Evolutionary conservation across 1,140 invertebrate genomes (phyloP).

Genomic region (Bombus cullumanus): DNA sequence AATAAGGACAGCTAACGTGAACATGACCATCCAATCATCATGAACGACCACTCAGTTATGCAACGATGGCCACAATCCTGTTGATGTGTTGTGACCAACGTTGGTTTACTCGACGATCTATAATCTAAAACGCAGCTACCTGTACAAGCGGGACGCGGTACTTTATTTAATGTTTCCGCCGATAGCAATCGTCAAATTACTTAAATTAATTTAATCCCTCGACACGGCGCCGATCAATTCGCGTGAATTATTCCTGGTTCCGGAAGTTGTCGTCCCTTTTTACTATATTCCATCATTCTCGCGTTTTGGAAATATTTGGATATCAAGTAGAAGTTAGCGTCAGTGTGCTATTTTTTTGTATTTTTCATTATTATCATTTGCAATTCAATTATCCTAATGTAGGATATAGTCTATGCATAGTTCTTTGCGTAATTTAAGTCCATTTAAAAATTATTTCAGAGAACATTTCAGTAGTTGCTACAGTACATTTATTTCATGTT

Average conservation of each 20-base stretch:
- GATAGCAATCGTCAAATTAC: slow-evolving; percentile 73
- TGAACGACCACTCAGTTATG: slow-evolving; percentile 78
- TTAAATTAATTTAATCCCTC: slow-evolving; percentile 72
- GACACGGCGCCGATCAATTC: slow-evolving; percentile 52
- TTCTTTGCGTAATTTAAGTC: too few relatives aligned
- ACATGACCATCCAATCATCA: slow-evolving; percentile 68
- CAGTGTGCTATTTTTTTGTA: too few relatives aligned
- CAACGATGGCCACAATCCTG: slow-evolving; percentile 74
- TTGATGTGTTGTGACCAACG: slow-evolving; percentile 50
- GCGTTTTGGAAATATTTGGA: background rate
- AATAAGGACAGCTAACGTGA: slow-evolving; percentile 32
- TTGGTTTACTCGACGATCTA: slow-evolving; percentile 56
- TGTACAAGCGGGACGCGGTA: slow-evolving; percentile 51
- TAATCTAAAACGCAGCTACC: slow-evolving; percentile 65
- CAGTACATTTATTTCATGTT: too few relatives aligned
- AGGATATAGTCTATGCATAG: too few relatives aligned
- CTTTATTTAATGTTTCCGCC: slow-evolving; percentile 76
- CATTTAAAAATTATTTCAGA: too few relatives aligned
- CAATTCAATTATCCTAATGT: too few relatives aligned
- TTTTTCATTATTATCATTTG: too few relatives aligned
- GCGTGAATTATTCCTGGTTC: slow-evolving; percentile 54
- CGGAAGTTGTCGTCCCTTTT: background rate
- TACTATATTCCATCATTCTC: background rate
- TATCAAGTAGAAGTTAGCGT: too few relatives aligned
- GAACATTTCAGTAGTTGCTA: too few relatives aligned